Evolutionary conservation across 2,797 vertebrate species (phyloP).

Genomic region (Danio albolineatus): DNA sequence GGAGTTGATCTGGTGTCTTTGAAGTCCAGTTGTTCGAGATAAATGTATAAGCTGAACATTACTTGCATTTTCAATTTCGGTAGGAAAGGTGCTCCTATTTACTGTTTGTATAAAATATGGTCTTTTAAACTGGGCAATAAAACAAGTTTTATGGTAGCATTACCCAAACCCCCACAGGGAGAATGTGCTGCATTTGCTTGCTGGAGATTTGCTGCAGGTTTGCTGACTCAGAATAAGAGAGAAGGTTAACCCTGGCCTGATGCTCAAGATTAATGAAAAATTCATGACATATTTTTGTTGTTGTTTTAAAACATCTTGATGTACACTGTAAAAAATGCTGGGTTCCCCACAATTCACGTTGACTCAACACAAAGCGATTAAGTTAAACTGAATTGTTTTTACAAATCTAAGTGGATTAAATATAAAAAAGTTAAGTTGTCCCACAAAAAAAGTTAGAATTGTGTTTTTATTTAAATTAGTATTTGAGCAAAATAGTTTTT

Average conservation of each 20-base stretch:
- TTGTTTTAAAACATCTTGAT: neutral
- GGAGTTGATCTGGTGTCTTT: constrained; percentile 54
- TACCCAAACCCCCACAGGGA: constrained; percentile 60
- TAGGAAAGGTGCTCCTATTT: constrained; percentile 56
- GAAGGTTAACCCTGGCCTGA: neutral
- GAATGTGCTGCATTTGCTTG: constrained; percentile 57
- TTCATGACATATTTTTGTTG: too few relatives aligned
- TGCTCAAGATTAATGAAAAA: constrained; percentile 20
- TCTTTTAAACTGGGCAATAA: constrained; percentile 65
- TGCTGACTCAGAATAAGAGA: constrained; percentile 55
- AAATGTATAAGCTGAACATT: constrained; percentile 50
- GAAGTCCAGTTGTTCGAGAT: constrained; percentile 55
- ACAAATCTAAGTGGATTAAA: too few relatives aligned
- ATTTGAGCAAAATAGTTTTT: too few relatives aligned
- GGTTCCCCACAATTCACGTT: too few relatives aligned
- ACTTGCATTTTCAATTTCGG: constrained; percentile 59
- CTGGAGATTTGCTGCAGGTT: constrained; percentile 44
- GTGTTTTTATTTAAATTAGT: too few relatives aligned
- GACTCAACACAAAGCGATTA: too few relatives aligned
- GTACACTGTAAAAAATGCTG: too few relatives aligned
- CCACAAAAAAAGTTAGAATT: too few relatives aligned
- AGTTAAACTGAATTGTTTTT: too few relatives aligned
- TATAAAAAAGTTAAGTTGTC: too few relatives aligned
- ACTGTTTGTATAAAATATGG: constrained; percentile 62
- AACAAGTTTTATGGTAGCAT: constrained; percentile 64